A percentile compares a stretch with the other conserved stretches of the same genome.
These are phyloP conservation scores for Pogoniulus pusillus DNA, from an alignment of 2,797 vertebrate genomes.

Conservation along the genomic window DNA sequence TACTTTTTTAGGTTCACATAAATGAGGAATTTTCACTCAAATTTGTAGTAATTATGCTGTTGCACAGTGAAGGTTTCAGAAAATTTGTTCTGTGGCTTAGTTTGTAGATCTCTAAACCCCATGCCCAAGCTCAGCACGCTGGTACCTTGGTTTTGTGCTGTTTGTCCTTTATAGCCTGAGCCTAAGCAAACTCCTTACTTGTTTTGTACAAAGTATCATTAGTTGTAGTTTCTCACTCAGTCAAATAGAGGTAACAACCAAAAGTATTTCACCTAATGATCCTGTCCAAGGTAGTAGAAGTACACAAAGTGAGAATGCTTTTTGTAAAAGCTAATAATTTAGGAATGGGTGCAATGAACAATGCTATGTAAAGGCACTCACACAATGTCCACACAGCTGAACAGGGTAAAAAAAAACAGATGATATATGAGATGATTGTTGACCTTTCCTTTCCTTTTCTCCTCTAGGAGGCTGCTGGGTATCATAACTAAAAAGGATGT, in stretches of 20 bases:
- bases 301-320: background rate
- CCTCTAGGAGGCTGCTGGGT: constrained; percentile 90
- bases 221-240: background rate
- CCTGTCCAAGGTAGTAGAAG: background rate
- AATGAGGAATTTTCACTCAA: background rate
- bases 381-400: background rate
- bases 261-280: background rate
- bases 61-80: background rate
- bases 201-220: background rate
- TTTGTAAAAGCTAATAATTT: background rate
- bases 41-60: background rate
- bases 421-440: constrained; percentile 26
- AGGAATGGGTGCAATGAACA: background rate
- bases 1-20: background rate
- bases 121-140: background rate
- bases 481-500: constrained; percentile 99
- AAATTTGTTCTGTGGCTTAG: background rate
- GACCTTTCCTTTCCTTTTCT: constrained; percentile 59
- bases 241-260: background rate
- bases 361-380: background rate
- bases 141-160: background rate
- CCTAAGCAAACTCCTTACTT: background rate
- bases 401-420: background rate
- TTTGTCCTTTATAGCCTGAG: background rate
- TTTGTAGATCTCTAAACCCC: background rate